phyloP scores from a whole-genome alignment of 2,113 vertebrate species.

The Aplodontia rufa region DNA sequence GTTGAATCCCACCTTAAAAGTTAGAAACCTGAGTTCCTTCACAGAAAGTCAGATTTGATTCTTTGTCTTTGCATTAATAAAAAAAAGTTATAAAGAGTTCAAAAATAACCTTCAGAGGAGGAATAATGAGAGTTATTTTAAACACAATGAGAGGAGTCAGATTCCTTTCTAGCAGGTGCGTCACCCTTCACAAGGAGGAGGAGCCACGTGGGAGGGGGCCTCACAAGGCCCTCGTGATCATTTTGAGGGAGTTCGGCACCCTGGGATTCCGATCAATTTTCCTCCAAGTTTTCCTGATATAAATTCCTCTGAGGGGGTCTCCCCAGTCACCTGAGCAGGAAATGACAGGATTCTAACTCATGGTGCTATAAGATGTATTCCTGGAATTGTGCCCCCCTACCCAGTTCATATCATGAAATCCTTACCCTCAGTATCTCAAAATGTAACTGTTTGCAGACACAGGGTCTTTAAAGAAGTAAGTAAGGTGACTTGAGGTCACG shows the following conservation, averaged over 20 bases:
- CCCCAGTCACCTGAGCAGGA: not conserved
- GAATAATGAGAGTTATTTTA: slow-evolving; percentile 78
- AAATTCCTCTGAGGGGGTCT: not conserved
- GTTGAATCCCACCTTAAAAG: not conserved
- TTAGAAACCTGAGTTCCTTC: not conserved
- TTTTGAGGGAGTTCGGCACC: not conserved
- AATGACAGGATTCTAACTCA: not conserved
- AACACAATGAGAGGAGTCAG: slow-evolving; percentile 51
- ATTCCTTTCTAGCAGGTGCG: slow-evolving; percentile 46
- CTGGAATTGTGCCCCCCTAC: not conserved
- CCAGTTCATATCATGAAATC: not conserved
- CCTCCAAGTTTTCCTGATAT: not conserved
- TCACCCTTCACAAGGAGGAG: not conserved
- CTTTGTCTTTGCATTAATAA: slow-evolving; percentile 22
- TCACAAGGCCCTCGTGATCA: not conserved
- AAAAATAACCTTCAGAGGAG: slow-evolving; percentile 72
- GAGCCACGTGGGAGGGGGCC: not conserved
- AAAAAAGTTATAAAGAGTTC: slow-evolving; percentile 56
- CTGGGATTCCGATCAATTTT: not conserved
- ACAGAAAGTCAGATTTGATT: slow-evolving; percentile 48
- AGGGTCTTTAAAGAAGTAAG: not conserved
- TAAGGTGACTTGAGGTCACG: not conserved
- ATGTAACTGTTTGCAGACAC: not conserved
- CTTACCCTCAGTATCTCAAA: not conserved
- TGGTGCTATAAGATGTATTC: rapidly evolving